Percentiles rank a stretch among this genome's conserved stretches.
phyloP scores from a whole-genome alignment of 2,113 vertebrate species.

The Cynopterus brachyotis region DNA sequence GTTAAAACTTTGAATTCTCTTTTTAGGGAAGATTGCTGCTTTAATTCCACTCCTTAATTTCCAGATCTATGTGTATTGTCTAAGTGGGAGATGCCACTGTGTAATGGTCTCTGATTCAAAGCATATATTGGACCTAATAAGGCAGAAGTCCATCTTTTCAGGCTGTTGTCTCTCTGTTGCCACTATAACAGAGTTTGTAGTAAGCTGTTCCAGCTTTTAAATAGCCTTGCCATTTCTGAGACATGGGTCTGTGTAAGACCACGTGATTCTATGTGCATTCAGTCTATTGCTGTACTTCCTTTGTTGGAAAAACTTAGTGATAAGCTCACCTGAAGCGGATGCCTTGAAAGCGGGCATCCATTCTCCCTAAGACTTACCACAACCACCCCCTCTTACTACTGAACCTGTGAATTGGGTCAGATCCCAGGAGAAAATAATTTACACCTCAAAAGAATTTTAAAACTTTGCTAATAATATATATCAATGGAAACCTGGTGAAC shows the following conservation, averaged over 20 bases:
- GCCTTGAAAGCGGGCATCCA: background rate
- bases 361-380: background rate
- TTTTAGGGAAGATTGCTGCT: background rate
- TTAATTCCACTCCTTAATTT: background rate
- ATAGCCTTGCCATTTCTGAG: background rate
- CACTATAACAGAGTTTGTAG: background rate
- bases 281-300: background rate
- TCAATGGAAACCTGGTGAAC: background rate
- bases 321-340: background rate
- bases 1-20: background rate
- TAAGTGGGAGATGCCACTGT: background rate
- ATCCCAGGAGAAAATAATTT: background rate
- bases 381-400: background rate
- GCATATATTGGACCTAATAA: background rate
- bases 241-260: background rate
- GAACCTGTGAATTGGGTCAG: background rate
- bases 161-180: background rate
- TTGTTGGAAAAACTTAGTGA: background rate
- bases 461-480: background rate
- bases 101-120: background rate
- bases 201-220: background rate
- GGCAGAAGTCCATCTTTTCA: background rate
- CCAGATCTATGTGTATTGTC: background rate
- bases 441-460: background rate
- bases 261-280: background rate